These are phyloP conservation scores for Brachymystax lenok DNA, from an alignment of 2,797 vertebrate species.

Conservation along the genomic window DNA sequence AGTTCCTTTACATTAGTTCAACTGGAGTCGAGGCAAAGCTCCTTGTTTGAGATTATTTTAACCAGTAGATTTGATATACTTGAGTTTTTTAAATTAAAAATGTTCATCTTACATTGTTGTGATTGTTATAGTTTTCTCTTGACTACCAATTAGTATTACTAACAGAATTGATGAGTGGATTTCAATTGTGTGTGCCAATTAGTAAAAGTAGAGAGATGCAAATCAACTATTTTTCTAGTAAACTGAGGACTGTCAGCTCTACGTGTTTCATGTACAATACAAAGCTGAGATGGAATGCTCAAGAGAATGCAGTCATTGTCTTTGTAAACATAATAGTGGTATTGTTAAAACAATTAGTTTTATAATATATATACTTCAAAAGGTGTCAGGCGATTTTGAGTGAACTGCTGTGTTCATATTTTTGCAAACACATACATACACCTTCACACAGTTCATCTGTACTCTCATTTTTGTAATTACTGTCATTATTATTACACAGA, in stretches of 20 bases:
- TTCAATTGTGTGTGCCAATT: slow-evolving; percentile 21
- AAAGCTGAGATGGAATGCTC: slow-evolving; percentile 15
- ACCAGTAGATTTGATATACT: slow-evolving; percentile 15
- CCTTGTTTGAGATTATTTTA: slow-evolving; percentile 2
- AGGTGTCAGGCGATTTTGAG: not conserved
- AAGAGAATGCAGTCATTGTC: slow-evolving; percentile 18
- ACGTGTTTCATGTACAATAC: slow-evolving; percentile 2
- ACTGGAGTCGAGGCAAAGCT: not conserved
- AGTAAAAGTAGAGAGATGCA: slow-evolving; percentile 29
- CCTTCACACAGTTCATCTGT: not conserved
- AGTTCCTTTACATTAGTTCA: slow-evolving; percentile 7
- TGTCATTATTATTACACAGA: not conserved
- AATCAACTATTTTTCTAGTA: slow-evolving; percentile 44
- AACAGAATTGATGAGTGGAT: slow-evolving; percentile 26
- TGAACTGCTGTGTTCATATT: slow-evolving; percentile 9
- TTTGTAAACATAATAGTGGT: slow-evolving; percentile 24
- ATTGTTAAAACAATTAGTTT: slow-evolving; percentile 13
- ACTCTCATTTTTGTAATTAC: not conserved
- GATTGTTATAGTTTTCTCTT: slow-evolving; percentile 15
- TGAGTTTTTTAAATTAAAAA: slow-evolving; percentile 12
- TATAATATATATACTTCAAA: slow-evolving; percentile 21
- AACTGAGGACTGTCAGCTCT: slow-evolving; percentile 13
- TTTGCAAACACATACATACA: slow-evolving; percentile 10
- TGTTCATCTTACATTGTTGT: slow-evolving; percentile 9
- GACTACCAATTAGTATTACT: slow-evolving; percentile 32